These are phyloP conservation scores for Aphelenchoides avenae DNA, from an alignment of 1,140 invertebrate genomes.

Conservation along the genomic window DNA sequence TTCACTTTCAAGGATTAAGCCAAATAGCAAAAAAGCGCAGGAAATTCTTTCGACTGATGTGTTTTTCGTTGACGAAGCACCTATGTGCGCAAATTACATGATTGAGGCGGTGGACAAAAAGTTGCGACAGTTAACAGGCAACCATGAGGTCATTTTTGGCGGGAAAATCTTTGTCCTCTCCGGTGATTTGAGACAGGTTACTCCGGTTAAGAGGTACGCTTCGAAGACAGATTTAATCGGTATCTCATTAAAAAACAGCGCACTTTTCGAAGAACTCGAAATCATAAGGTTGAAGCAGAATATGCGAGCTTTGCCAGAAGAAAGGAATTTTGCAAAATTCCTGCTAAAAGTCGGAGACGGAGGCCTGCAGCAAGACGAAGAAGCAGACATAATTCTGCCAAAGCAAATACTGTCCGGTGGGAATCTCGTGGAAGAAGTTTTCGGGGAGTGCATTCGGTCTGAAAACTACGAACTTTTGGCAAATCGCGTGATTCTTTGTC, in stretches of 20 bases:
- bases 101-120: slow-evolving; percentile 24
- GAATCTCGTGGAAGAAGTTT: too few species aligned
- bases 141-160: slow-evolving; percentile 11
- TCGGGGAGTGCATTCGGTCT: too few species aligned
- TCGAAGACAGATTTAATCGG: slow-evolving; percentile 11
- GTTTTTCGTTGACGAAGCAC: slow-evolving; percentile 20
- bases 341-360: too few species aligned
- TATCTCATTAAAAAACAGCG: slow-evolving; percentile 6
- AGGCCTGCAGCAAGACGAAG: too few species aligned
- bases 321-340: too few species aligned
- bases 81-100: slow-evolving; percentile 15
- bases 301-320: too few species aligned
- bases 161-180: slow-evolving; percentile 23
- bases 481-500: too few species aligned
- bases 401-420: too few species aligned
- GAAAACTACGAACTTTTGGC: too few species aligned
- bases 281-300: too few species aligned
- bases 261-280: not conserved
- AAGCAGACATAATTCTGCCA: too few species aligned
- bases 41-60: slow-evolving; percentile 16
- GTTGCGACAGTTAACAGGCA: slow-evolving; percentile 39
- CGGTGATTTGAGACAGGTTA: too few species aligned
- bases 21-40: slow-evolving; percentile 21
- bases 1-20: slow-evolving; percentile 15
- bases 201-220: slow-evolving; percentile 18